These are phyloP conservation scores for Percopsis transmontana DNA, from an alignment of 2,113 vertebrate genomes.

Conservation along the genomic window DNA sequence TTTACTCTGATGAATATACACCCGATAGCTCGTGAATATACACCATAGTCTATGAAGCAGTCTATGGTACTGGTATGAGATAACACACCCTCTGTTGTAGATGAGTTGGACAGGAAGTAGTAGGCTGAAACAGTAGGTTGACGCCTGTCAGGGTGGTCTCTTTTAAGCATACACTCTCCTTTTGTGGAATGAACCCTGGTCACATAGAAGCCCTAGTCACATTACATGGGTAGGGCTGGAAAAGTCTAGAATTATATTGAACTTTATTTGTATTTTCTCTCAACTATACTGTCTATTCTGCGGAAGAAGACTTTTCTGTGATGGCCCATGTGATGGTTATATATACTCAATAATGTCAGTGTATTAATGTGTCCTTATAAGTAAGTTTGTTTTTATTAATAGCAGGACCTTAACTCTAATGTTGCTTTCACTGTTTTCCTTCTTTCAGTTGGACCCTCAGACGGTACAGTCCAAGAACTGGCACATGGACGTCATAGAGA, in stretches of 20 bases:
- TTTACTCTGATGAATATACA: not conserved
- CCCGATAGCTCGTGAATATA: not conserved
- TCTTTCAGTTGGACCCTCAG: slow-evolving; percentile 92
- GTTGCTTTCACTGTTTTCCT: slow-evolving; percentile 42
- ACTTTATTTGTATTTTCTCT: not conserved
- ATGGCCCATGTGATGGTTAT: not conserved
- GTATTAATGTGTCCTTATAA: slow-evolving; percentile 6
- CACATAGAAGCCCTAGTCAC: no score
- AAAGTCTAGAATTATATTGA: not conserved
- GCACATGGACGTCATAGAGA: slow-evolving; percentile 97
- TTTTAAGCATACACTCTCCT: not conserved
- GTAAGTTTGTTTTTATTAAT: not conserved
- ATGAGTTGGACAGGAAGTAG: no score
- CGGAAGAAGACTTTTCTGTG: slow-evolving; percentile 1
- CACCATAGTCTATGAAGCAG: no score
- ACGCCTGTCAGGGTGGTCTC: not conserved
- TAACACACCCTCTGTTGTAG: no score
- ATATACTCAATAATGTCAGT: not conserved
- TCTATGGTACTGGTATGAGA: no score
- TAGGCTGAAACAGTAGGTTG: not conserved
- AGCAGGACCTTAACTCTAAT: not conserved
- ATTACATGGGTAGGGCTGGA: not conserved
- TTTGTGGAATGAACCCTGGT: not conserved
- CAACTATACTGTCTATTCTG: not conserved
- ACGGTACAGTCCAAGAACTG: slow-evolving; percentile 97